These are phyloP conservation scores for Proales similis DNA, from an alignment of 1,140 invertebrate species.

Conservation along the genomic window DNA sequence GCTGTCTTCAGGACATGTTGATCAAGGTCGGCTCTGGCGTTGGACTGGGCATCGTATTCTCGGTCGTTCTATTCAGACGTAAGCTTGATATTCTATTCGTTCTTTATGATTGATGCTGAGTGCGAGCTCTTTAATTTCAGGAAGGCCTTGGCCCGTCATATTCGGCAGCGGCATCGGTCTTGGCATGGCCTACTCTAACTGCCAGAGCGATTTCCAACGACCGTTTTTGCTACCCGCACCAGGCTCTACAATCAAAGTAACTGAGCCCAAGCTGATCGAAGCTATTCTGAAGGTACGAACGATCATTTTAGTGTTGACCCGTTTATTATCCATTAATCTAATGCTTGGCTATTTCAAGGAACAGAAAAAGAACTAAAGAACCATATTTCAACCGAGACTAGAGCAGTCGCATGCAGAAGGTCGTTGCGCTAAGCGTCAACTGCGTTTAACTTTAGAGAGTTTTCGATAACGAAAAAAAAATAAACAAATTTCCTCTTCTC, in stretches of 20 bases:
- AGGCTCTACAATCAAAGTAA: constrained; percentile 14
- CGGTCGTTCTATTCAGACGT: constrained; percentile 54
- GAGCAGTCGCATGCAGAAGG: no score
- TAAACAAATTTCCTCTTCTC: constrained; percentile 2
- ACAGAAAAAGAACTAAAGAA: constrained; percentile 5
- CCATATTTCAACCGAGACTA: not conserved
- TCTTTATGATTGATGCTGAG: constrained; percentile 2
- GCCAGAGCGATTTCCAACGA: constrained; percentile 53
- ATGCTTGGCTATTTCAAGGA: no score
- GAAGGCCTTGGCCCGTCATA: constrained; percentile 48
- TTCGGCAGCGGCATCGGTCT: constrained; percentile 50
- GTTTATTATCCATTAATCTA: no score
- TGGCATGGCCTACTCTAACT: constrained; percentile 57
- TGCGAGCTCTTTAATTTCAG: constrained; percentile 40
- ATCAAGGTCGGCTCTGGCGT: constrained; percentile 56
- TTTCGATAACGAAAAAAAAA: constrained; percentile 15
- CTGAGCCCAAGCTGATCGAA: constrained; percentile 26
- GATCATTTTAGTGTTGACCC: no score
- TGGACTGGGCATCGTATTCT: constrained; percentile 53
- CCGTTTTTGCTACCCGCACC: constrained; percentile 25
- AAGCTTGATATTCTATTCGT: constrained; percentile 40
- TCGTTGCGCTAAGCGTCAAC: no score
- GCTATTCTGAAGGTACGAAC: constrained; percentile 29
- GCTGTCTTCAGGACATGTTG: constrained; percentile 54
- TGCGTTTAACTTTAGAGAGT: constrained; percentile 7